Evolutionary conservation across 2,888 invertebrate genomes (phyloP).

Genomic region (Oeneis ivallda): DNA sequence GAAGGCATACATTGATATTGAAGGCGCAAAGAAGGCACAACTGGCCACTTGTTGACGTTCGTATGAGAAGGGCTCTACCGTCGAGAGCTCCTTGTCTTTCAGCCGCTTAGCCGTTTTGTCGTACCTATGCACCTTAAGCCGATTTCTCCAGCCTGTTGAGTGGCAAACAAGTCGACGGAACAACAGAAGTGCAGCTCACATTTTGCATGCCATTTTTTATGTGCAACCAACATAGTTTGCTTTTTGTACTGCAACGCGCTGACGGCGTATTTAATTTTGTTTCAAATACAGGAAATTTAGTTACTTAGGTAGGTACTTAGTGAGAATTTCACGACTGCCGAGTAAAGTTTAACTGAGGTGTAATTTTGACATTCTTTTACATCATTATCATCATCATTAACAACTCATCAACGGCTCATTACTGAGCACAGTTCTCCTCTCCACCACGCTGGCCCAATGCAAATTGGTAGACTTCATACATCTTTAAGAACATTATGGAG

Average conservation of each 20-base stretch:
- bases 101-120: slow-evolving; percentile 52
- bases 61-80: slow-evolving; percentile 64
- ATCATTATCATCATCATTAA: no score
- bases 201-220: slow-evolving; percentile 11
- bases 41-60: slow-evolving; percentile 70
- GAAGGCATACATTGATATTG: slow-evolving; percentile 32
- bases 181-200: slow-evolving; percentile 20
- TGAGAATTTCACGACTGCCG: no score
- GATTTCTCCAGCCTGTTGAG: slow-evolving; percentile 39
- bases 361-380: no score
- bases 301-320: no score
- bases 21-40: slow-evolving; percentile 47
- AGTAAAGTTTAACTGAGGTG: no score
- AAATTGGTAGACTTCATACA: no score
- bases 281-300: not conserved
- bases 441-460: no score
- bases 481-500: no score
- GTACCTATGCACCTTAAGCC: slow-evolving; percentile 43
- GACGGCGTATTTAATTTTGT: not conserved
- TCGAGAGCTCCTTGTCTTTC: slow-evolving; percentile 68
- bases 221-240: not conserved
- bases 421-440: no score
- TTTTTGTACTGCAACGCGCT: not conserved
- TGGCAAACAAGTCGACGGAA: slow-evolving; percentile 33
- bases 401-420: no score